Conservation (phyloP, 2,113 vertebrate species). For the Dolichallabes microphthalmus region DNA sequence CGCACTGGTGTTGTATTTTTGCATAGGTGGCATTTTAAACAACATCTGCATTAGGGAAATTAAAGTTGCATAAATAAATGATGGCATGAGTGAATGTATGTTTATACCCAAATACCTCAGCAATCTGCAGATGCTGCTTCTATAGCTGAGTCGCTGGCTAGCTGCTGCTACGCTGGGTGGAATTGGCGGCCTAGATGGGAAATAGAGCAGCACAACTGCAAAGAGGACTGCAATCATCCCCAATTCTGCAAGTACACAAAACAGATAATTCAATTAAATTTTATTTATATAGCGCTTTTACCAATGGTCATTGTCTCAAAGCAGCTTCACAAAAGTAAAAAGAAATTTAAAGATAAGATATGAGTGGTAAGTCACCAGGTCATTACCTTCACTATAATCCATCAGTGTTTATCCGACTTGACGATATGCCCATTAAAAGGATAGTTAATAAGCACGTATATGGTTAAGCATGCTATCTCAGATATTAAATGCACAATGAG, state of each 20-base stretch:
- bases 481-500: constrained; percentile 35
- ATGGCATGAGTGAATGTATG: not conserved
- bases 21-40: not conserved
- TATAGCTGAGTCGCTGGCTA: constrained; percentile 90
- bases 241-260: constrained; percentile 77
- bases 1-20: not conserved
- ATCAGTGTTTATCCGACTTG: not conserved
- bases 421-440: constrained; percentile 22
- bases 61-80: not conserved
- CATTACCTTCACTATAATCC: constrained; percentile 3
- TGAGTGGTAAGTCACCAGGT: constrained; percentile 8
- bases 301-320: no score
- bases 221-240: constrained; percentile 83
- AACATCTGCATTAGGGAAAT: not conserved
- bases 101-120: constrained; percentile 75
- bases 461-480: constrained; percentile 20
- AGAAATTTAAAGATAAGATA: no score
- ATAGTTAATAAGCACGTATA: not conserved
- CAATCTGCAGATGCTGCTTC: constrained; percentile 89
- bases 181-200: constrained; percentile 88
- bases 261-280: no score
- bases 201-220: constrained; percentile 82
- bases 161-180: constrained; percentile 96
- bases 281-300: no score
- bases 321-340: no score